Evolutionary conservation across 2,113 vertebrate genomes (phyloP), one percentile per base, ranked within the genome.

Genomic region (Lates calcarifer): DNA sequence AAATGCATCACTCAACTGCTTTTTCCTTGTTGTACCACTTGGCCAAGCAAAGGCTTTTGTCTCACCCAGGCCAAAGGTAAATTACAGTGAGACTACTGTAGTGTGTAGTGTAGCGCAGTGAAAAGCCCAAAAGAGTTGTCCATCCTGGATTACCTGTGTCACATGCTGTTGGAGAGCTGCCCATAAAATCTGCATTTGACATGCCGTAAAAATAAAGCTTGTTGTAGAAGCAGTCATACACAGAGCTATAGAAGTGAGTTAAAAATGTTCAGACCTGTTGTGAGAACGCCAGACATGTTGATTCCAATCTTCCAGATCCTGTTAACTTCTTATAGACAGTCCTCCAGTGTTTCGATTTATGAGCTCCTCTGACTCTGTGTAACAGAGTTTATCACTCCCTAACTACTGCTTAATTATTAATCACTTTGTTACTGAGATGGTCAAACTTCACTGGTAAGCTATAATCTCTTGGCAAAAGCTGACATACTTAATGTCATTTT

Each of bases 321-420:
- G 62, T n/a, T 12, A 29, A 11, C 17, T 51, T 22, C 43, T 29
- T 5, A 2, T 3, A 28, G 8, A n/a, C 14, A 1, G 49, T 37
- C 9, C 15, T 55, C n/a, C 3, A 15, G 20, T 0, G 31, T 33
- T 70, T 58, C 26, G 56, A 5, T 11, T n/a, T 39, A 0, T 31
- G 12, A 28, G 26, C 57, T 51, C 35, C 11, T 26, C 33, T 43
- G 17, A 39, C 24, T 43, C 13, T 53, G n/a, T 60, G 18, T 58
- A 58, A 43, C 13, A 3, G 14, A 8, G 22, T 51, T 45, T 2
- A 26, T 58, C 4, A 5, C n/a, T 62, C 9, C 20, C n/a, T n/a
- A n/a, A n/a, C n/a, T n/a, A n/a, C n/a, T n/a, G 91, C 56, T 71
- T 89, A 95, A 95, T 94, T 24, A 94, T 95, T 95, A 94, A 90